Base-by-base conservation (phyloP, 1,140 invertebrate species). In the Drosophila athabasca region DNA sequence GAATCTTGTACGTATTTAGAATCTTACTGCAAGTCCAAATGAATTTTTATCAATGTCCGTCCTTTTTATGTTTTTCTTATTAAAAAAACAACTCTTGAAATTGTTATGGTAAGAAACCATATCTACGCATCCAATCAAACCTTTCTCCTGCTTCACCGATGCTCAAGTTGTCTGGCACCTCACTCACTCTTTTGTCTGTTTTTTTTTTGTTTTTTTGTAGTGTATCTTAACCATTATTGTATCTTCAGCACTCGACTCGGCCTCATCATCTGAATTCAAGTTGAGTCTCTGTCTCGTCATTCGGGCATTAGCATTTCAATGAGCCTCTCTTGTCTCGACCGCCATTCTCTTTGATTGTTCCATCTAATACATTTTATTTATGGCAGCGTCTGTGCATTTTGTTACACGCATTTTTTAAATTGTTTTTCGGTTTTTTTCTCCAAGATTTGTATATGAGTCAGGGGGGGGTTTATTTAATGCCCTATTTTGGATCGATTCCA, bases 281-380 rank as follows among this genome's bases (percentile, higher is more conserved):
- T 50, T 43, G 53, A 19, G 55, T 24, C 71, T 60, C 26, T 48
- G 45, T 17, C 29, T 61, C 55, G 44, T 59, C 57, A 67, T 67
- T 53, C 50, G 26, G 41, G 31, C 71, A 67, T 75, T 61, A 55
- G 73, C 62, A 75, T 75, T 57, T 75, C 54, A 50, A 52, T 57
- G 62, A 59, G 50, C 39, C 5, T 22, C 41, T 74, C 19, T 15
- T 24, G 31, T 2, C 61, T 53, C 6, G 48, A 39, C 48, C 31
- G 52, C 48, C 68, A 66, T 65, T 66, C 55, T 64, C 54, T 61
- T 39, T 45, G 61, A 69, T 52, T 77, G 46, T 45, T 50, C 61
- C 53, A 41, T 62, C 48, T 67, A 66, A 73, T 69, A 53, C 54
- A 64, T 66, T 69, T 65, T 66, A 66, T 68, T 77, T 62, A 62